Conservation (phyloP, 92 coral and sea anemone species). For the Ricordea florida region DNA sequence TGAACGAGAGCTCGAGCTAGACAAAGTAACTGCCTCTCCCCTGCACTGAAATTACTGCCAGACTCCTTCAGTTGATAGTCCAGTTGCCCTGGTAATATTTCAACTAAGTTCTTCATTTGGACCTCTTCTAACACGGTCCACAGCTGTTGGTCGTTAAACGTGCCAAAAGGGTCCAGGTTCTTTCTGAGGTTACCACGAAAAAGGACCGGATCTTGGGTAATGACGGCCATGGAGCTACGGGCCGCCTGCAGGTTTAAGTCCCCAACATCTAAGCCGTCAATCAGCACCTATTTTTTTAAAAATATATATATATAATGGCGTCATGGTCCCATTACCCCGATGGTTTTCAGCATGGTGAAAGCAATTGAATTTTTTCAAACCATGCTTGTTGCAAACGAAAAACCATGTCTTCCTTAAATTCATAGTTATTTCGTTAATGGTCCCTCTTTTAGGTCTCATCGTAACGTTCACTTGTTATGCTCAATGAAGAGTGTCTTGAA, state of each 20-base stretch:
- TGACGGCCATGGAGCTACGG: conserved; percentile 43
- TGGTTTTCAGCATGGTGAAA: too few relatives aligned
- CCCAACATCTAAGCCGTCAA: conserved; percentile 36
- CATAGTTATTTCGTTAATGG: too few relatives aligned
- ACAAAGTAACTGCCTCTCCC: conserved; percentile 63
- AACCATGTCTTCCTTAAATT: too few relatives aligned
- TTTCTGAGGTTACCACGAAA: conserved; percentile 51
- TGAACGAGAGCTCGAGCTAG: conserved; percentile 59
- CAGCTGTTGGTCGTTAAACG: conserved; percentile 16
- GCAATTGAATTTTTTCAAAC: too few relatives aligned
- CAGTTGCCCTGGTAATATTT: conserved; percentile 40
- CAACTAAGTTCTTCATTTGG: conserved; percentile 35
- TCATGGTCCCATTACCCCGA: too few relatives aligned
- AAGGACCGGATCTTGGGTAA: conserved; percentile 68
- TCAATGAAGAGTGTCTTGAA: too few relatives aligned
- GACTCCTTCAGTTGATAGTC: conserved; percentile 33
- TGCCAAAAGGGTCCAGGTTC: conserved; percentile 49
- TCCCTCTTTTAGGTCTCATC: too few relatives aligned
- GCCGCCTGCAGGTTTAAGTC: conserved; percentile 43
- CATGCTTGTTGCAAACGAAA: too few relatives aligned
- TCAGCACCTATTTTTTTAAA: not conserved
- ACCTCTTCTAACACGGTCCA: conserved; percentile 64
- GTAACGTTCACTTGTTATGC: too few relatives aligned
- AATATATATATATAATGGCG: too few relatives aligned
- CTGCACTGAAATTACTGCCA: conserved; percentile 66